phyloP scores from a whole-genome alignment of 2,113 vertebrate species.

The Neopipo cinnamomea region DNA sequence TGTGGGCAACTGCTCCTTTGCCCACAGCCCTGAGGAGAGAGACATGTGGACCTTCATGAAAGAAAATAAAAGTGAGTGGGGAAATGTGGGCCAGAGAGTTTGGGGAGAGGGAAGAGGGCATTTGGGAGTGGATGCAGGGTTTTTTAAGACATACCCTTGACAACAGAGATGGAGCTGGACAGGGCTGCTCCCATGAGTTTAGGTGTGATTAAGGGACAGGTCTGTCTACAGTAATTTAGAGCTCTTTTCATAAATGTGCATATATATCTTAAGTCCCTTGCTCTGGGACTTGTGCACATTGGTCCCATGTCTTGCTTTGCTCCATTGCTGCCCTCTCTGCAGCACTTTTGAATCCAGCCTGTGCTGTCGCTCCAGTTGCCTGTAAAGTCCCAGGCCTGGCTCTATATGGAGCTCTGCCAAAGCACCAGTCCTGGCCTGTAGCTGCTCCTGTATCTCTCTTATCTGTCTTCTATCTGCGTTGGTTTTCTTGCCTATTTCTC shows the following conservation, averaged over 20 bases:
- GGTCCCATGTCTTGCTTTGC: not conserved
- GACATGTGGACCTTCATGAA: constrained; percentile 99
- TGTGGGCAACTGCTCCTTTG: constrained; percentile 89
- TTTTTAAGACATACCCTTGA: not conserved
- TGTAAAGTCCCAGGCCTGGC: not conserved
- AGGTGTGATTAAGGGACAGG: not conserved
- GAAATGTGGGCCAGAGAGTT: not conserved
- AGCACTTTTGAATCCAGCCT: not conserved
- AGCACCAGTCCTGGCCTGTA: not conserved
- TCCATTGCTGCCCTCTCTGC: not conserved
- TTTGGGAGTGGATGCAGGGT: not conserved
- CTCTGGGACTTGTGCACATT: not conserved
- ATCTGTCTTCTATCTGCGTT: not conserved
- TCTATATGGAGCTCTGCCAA: not conserved
- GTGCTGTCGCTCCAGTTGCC: not conserved
- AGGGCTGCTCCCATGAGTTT: not conserved
- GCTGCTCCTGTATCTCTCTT: not conserved
- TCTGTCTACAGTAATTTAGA: not conserved
- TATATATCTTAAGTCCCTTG: not conserved
- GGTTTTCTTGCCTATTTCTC: not conserved
- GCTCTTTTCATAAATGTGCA: not conserved
- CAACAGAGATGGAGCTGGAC: not conserved
- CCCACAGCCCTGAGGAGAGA: constrained; percentile 92
- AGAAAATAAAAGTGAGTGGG: constrained; percentile 88
- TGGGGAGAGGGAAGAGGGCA: not conserved